Conservation (phyloP, 2,113 vertebrate species). For the Anarhynchus alexandrinus region DNA sequence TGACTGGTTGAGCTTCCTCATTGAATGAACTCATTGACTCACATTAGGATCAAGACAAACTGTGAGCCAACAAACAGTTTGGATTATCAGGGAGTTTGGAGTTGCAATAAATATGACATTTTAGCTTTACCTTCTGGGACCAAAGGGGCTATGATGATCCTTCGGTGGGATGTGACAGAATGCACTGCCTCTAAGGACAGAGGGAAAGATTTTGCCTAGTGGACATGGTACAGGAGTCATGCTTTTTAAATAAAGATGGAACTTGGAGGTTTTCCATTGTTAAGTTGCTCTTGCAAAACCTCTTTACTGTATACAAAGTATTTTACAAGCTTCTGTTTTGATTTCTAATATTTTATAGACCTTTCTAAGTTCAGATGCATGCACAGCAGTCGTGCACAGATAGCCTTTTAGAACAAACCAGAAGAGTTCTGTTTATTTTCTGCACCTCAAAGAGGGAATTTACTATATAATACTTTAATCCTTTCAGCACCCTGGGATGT, state of each 20-base stretch:
- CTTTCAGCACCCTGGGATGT: conserved; percentile 70
- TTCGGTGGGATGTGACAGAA: background rate
- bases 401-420: conserved; percentile 52
- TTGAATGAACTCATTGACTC: background rate
- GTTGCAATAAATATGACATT: background rate
- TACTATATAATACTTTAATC: conserved; percentile 74
- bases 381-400: conserved; percentile 39
- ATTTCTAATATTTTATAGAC: conserved; percentile 30
- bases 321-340: background rate
- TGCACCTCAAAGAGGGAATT: conserved; percentile 61
- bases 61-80: background rate
- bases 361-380: background rate
- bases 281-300: background rate
- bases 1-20: background rate
- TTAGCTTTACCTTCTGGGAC: background rate
- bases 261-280: background rate
- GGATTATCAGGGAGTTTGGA: background rate
- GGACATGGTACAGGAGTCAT: background rate
- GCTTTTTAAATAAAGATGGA: background rate
- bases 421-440: conserved; percentile 52
- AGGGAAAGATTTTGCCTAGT: background rate
- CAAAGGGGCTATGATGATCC: background rate
- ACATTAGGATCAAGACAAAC: background rate
- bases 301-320: background rate
- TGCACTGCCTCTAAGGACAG: background rate